A percentile compares a stretch with the other conserved stretches of the same genome.
These are phyloP conservation scores for Mnemiopsis leidyi DNA, from an alignment of 37 sponge, comb jelly and placozoan genomes.

Conservation along the genomic window DNA sequence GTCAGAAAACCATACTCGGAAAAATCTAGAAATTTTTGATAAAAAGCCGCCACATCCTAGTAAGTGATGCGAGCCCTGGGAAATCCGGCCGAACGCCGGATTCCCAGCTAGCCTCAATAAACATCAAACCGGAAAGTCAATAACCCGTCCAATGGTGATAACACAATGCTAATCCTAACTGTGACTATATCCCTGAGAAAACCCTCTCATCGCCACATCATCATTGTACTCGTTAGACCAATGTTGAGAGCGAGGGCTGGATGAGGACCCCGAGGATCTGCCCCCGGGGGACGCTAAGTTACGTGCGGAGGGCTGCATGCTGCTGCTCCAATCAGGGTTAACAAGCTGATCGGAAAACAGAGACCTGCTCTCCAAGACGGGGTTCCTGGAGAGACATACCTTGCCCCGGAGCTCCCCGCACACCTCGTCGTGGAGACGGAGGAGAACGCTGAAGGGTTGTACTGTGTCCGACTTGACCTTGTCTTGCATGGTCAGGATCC, in stretches of 20 bases:
- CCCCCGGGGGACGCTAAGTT: not conserved
- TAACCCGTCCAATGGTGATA: too few species aligned
- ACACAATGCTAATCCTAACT: not conserved
- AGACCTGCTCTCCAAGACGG: not conserved
- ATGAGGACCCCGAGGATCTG: not conserved
- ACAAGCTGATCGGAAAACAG: not conserved
- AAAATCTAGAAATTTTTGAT: too few species aligned
- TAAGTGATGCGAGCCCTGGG: too few species aligned
- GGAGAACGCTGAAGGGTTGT: not conserved
- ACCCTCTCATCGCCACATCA: not conserved
- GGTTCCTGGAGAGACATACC: not conserved
- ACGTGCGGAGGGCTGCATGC: not conserved
- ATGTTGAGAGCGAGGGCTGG: not conserved
- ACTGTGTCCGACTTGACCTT: not conserved
- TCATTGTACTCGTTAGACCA: not conserved
- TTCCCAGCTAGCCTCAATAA: too few species aligned
- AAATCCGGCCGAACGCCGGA: too few species aligned
- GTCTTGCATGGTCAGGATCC: not conserved
- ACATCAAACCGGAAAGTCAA: too few species aligned
- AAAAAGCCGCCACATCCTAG: too few species aligned
- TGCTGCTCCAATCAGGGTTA: not conserved
- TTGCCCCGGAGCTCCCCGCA: conserved; percentile 34
- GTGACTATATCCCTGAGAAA: not conserved
- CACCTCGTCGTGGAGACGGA: not conserved
- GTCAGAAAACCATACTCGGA: too few species aligned